Base-by-base conservation (phyloP, 1,140 invertebrate species). In the Brachionus manjavacas region DNA sequence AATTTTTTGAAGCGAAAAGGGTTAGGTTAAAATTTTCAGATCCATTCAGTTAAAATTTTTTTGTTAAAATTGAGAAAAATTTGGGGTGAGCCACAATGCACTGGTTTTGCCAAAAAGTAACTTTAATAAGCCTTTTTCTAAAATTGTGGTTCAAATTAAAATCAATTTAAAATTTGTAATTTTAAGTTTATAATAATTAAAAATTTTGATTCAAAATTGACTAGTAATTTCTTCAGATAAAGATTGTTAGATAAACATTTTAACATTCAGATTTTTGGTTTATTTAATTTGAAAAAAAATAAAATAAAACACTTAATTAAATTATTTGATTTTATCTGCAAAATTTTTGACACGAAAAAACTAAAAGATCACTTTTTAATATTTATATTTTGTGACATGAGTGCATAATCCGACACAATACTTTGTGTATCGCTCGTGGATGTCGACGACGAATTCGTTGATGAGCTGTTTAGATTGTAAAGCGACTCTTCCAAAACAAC, bases 401-500 rank as follows among this genome's bases (percentile, higher is more conserved):
- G 16, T 12, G 72, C 46, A 49, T 49, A 76, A 25, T 76, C 72
- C 4, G 72, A 76, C 1, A 46, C n/a, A 12, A 76, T 52, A 25
- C 72, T 76, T 46, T 76, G 72, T 6, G 72, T 76, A 28, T 76
- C 72, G 12, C 41, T 49, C 11, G 72, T 12, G 11, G 72, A 25
- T 6, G 72, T 14, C 11, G 72, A 76, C 7, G 72, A 49, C 70
- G 70, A 41, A 8, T 16, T 35, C 1, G 41, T 25, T n/a, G 72
- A 35, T 1, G 16, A 20, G 8, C 8, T 46, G 7, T 23, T 49
- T 12, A 23, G 41, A 76, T 76, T 76, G 39, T 25, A 49, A 25
- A 76, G 31, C 11, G 12, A 46, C 25, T 76, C 72, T 76, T 76
- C 72, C 3, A 76, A 76, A 49, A 76, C 72, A 76, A 76, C 31